phyloP scores from a whole-genome alignment of 2,888 invertebrate genomes.

The Drosophila borborema region DNA sequence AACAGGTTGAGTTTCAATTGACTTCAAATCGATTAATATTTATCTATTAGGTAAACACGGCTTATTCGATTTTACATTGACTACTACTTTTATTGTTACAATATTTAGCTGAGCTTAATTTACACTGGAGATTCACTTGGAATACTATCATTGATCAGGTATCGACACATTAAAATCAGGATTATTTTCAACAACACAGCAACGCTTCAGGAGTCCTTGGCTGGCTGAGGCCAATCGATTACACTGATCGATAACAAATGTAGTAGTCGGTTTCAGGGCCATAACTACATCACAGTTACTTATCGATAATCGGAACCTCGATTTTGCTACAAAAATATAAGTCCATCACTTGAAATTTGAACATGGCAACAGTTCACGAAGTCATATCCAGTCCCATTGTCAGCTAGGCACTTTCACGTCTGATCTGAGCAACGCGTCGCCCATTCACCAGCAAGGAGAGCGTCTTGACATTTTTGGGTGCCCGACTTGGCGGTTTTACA shows the following conservation, averaged over 20 bases:
- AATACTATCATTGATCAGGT: not conserved
- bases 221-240: not conserved
- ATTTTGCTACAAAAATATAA: not conserved
- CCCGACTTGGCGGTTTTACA: no score
- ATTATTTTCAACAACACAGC: not conserved
- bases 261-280: not conserved
- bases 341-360: not conserved
- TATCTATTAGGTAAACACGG: not conserved
- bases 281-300: not conserved
- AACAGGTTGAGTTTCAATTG: not conserved
- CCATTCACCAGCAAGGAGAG: conserved; percentile 38
- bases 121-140: not conserved
- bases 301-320: not conserved
- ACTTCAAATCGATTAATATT: not conserved
- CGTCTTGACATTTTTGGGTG: not conserved
- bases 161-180: not conserved
- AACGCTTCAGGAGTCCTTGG: not conserved
- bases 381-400: not conserved
- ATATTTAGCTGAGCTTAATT: not conserved
- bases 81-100: not conserved
- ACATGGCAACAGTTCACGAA: not conserved
- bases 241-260: not conserved
- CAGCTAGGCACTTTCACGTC: not conserved
- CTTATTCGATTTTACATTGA: not conserved
- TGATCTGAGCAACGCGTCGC: conserved; percentile 18